A percentile compares a stretch with the other conserved stretches of the same genome.
phyloP scores from a whole-genome alignment of 37 sponge, comb jelly and placozoan species.

The Dysidea cf. avara region DNA sequence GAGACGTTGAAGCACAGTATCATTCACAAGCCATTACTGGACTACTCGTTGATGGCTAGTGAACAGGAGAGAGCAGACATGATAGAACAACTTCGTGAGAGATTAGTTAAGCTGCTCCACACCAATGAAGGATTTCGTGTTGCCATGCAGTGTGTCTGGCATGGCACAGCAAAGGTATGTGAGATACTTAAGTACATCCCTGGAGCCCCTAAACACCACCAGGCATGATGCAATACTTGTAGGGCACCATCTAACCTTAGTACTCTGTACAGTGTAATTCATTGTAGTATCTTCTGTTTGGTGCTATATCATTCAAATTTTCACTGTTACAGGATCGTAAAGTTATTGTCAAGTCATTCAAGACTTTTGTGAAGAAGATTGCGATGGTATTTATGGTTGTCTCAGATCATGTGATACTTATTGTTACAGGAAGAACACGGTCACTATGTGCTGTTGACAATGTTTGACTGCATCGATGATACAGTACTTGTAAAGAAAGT shows the following conservation, averaged over 20 bases:
- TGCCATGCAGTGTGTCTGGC: slow-evolving; percentile 84
- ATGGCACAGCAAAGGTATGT: slow-evolving; percentile 86
- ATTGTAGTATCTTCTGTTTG: no score
- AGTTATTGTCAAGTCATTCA: slow-evolving; percentile 84
- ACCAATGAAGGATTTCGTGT: slow-evolving; percentile 84
- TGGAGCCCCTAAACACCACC: no score
- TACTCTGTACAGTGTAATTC: no score
- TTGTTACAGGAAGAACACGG: slow-evolving; percentile 83
- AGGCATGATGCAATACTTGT: no score
- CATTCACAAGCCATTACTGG: slow-evolving; percentile 77
- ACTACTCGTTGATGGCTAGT: slow-evolving; percentile 61
- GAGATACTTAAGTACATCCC: no score
- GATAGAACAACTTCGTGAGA: slow-evolving; percentile 76
- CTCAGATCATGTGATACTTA: no score
- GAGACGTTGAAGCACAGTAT: slow-evolving; percentile 72
- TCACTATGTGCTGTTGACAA: slow-evolving; percentile 73
- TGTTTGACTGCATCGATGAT: slow-evolving; percentile 96
- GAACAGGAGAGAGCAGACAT: slow-evolving; percentile 43
- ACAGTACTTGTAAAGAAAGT: slow-evolving; percentile 89
- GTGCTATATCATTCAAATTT: no score
- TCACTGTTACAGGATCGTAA: slow-evolving; percentile 73
- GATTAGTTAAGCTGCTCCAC: slow-evolving; percentile 71
- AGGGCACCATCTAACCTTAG: no score
- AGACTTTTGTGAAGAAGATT: slow-evolving; percentile 84
- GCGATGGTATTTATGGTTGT: no score